phyloP scores from a whole-genome alignment of 2,888 invertebrate species.

The Limenitis camilla region DNA sequence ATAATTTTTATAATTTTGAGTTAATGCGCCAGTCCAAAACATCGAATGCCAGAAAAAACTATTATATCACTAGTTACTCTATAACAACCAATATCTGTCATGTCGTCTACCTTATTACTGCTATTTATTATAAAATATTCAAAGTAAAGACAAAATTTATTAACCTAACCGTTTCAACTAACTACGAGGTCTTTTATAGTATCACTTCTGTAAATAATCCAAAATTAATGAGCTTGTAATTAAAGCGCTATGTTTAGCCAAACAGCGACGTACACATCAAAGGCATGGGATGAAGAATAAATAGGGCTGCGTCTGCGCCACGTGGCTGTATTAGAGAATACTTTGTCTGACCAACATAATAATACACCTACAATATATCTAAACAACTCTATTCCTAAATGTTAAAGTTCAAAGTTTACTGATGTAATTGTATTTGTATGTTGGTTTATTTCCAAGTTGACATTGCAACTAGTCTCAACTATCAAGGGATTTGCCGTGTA shows the following conservation, averaged over 20 bases:
- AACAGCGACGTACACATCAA: slow-evolving; percentile 65
- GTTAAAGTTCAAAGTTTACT: slow-evolving; percentile 28
- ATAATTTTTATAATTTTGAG: too few relatives aligned
- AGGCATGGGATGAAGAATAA: slow-evolving; percentile 62
- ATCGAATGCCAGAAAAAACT: too few relatives aligned
- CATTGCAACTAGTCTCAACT: slow-evolving; percentile 65
- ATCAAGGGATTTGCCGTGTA: slow-evolving; percentile 66
- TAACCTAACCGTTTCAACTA: not conserved
- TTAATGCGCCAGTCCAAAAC: too few relatives aligned
- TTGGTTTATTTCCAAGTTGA: slow-evolving; percentile 47
- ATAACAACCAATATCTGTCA: not conserved
- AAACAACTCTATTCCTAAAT: not conserved
- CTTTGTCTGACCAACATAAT: slow-evolving; percentile 33
- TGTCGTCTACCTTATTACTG: not conserved
- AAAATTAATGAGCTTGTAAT: slow-evolving; percentile 70
- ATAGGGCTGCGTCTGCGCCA: slow-evolving; percentile 66
- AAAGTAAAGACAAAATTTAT: not conserved
- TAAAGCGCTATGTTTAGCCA: slow-evolving; percentile 64
- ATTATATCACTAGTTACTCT: not conserved
- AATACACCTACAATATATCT: slow-evolving; percentile 1
- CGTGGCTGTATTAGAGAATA: slow-evolving; percentile 56
- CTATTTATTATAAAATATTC: not conserved
- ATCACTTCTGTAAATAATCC: slow-evolving; percentile 55
- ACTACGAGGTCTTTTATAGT: slow-evolving; percentile 18
- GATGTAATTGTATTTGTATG: slow-evolving; percentile 19